phyloP scores from a whole-genome alignment of 2,888 invertebrate genomes.

The Sericinus montela region DNA sequence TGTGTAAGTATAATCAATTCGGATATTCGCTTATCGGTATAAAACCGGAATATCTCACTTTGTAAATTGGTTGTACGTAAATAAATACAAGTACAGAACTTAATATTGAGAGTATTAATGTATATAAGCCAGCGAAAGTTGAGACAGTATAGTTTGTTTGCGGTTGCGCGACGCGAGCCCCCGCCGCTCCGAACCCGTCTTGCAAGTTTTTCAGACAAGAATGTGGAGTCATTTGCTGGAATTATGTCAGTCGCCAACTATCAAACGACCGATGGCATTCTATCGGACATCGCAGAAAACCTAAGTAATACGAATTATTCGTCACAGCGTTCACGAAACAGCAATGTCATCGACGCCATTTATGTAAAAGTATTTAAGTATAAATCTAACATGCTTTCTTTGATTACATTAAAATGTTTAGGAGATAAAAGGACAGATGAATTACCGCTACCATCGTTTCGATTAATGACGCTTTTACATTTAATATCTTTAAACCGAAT shows the following conservation, averaged over 20 bases:
- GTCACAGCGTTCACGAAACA: background rate
- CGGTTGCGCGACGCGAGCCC: constrained; percentile 10
- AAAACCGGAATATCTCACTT: too few species aligned
- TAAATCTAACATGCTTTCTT: background rate
- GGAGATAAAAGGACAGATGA: background rate
- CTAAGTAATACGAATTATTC: background rate
- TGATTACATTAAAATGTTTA: background rate
- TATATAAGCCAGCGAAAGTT: constrained; percentile 24
- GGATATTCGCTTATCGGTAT: too few species aligned
- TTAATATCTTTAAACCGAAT: too few species aligned
- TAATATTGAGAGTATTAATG: background rate
- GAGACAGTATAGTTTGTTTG: constrained; percentile 22
- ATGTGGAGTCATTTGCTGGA: constrained; percentile 27
- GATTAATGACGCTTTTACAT: constrained; percentile 1
- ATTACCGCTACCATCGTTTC: background rate
- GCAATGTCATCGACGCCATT: too few species aligned
- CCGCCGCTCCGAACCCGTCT: constrained; percentile 22
- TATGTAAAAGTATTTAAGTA: background rate
- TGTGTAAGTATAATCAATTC: too few species aligned
- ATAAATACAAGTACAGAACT: too few species aligned
- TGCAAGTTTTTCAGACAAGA: constrained; percentile 29
- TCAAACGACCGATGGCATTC: background rate
- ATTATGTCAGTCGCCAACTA: constrained; percentile 22
- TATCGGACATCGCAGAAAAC: constrained; percentile 1
- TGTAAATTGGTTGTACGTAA: too few species aligned